These are phyloP conservation scores for Drosophila anomelani DNA, from an alignment of 2,888 invertebrate species.

Conservation along the genomic window DNA sequence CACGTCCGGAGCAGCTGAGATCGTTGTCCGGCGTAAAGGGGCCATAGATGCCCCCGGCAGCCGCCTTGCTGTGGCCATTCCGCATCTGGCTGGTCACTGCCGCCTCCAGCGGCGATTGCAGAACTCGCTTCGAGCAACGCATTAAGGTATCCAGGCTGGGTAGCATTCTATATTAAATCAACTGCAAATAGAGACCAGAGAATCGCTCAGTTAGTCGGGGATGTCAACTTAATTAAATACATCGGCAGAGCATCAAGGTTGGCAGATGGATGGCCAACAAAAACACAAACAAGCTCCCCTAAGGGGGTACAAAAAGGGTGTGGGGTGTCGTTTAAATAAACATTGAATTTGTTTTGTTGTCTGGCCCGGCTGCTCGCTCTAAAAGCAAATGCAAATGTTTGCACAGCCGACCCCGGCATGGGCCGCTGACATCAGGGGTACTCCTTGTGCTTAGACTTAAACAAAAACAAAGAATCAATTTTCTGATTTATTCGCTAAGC, in stretches of 20 bases:
- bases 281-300: slow-evolving; percentile 23
- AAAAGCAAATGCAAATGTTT: slow-evolving; percentile 72
- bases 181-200: slow-evolving; percentile 60
- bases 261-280: slow-evolving; percentile 33
- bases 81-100: slow-evolving; percentile 57
- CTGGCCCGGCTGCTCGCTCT: slow-evolving; percentile 54
- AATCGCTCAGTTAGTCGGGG: slow-evolving; percentile 16
- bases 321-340: slow-evolving; percentile 64
- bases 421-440: slow-evolving; percentile 38
- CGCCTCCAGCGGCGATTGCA: slow-evolving; percentile 78
- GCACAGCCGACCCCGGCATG: slow-evolving; percentile 17
- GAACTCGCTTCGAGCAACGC: slow-evolving; percentile 84
- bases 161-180: slow-evolving; percentile 83
- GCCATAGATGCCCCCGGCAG: slow-evolving; percentile 56
- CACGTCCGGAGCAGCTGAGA: slow-evolving; percentile 91
- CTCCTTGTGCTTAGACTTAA: slow-evolving; percentile 5
- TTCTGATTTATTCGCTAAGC: not conserved
- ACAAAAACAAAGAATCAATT: not conserved
- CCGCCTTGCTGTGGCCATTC: slow-evolving; percentile 65
- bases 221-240: slow-evolving; percentile 36
- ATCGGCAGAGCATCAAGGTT: slow-evolving; percentile 31
- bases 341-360: slow-evolving; percentile 54
- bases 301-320: not conserved
- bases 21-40: slow-evolving; percentile 69
- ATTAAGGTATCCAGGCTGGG: slow-evolving; percentile 84